Percentiles rank a stretch among this genome's conserved stretches.
Conservation (phyloP, 1,140 invertebrate species). For the Rhagoletis zephyria region DNA sequence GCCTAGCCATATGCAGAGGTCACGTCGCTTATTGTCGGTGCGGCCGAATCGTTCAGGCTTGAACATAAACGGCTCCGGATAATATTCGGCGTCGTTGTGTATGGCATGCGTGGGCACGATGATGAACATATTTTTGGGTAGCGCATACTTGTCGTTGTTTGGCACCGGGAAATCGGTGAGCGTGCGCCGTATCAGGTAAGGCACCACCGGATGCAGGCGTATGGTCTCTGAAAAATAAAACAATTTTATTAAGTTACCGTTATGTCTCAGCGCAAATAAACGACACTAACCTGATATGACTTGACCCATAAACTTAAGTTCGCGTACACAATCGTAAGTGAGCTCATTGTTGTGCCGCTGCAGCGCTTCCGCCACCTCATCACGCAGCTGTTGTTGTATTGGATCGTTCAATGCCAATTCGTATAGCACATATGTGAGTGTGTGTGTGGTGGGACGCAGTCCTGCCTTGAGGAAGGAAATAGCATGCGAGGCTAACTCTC, state of each 20-base stretch:
- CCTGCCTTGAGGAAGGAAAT: conserved; percentile 80
- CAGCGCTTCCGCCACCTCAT: conserved; percentile 73
- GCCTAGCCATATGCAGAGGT: conserved; percentile 76
- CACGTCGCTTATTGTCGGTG: conserved; percentile 74
- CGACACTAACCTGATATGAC: conserved; percentile 73
- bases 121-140: conserved; percentile 69
- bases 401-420: conserved; percentile 75
- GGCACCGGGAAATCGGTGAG: conserved; percentile 71
- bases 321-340: conserved; percentile 74
- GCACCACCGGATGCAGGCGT: conserved; percentile 75
- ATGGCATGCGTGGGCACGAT: conserved; percentile 71
- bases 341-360: conserved; percentile 69
- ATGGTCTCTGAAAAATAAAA: conserved; percentile 74
- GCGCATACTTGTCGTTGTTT: conserved; percentile 72
- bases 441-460: conserved; percentile 76
- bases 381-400: conserved; percentile 73
- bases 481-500: conserved; percentile 75
- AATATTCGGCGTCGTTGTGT: conserved; percentile 74
- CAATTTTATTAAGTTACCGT: no score
- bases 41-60: conserved; percentile 79
- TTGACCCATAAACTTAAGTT: conserved; percentile 77
- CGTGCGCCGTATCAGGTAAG: conserved; percentile 73
- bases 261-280: not conserved
- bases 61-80: conserved; percentile 79
- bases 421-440: conserved; percentile 74